Percentiles rank a stretch among this genome's conserved stretches.
Conservation (phyloP, 2,797 vertebrate genomes). For the Manis javanica region DNA sequence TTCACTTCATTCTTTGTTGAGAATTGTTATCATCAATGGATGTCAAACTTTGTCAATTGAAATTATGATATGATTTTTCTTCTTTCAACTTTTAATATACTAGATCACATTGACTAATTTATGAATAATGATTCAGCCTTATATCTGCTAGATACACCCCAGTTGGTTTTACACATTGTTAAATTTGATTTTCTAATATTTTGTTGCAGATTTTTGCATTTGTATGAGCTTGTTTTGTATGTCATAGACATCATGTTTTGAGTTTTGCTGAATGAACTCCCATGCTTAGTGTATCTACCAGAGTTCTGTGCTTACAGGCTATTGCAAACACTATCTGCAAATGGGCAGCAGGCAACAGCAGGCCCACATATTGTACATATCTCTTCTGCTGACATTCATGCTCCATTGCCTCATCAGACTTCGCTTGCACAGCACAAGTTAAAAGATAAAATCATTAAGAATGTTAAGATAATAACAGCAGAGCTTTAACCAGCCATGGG, state of each 20-base stretch:
- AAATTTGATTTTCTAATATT: constrained; percentile 17
- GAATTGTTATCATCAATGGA: not conserved
- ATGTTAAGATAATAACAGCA: not conserved
- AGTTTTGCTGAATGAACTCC: not conserved
- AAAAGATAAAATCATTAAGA: constrained; percentile 52
- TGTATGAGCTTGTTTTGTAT: not conserved
- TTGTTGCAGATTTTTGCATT: not conserved
- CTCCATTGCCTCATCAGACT: not conserved
- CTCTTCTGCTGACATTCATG: not conserved
- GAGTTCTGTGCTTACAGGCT: not conserved
- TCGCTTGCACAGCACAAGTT: not conserved
- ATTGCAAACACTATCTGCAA: not conserved
- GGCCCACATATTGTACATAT: not conserved
- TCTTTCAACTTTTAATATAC: not conserved
- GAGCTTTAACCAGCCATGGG: not conserved
- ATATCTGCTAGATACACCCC: not conserved
- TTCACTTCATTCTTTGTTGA: not conserved
- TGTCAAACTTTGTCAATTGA: not conserved
- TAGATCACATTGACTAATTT: not conserved
- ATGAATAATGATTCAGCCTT: not conserved
- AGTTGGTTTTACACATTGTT: not conserved
- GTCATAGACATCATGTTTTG: not conserved
- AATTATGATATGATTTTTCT: not conserved
- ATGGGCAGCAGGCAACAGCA: not conserved
- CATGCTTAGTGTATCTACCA: no score